Evolutionary conservation across 2,888 invertebrate genomes (phyloP), one percentile per base, ranked within the genome.

Genomic region (Thecocarcelia acutangulata): DNA sequence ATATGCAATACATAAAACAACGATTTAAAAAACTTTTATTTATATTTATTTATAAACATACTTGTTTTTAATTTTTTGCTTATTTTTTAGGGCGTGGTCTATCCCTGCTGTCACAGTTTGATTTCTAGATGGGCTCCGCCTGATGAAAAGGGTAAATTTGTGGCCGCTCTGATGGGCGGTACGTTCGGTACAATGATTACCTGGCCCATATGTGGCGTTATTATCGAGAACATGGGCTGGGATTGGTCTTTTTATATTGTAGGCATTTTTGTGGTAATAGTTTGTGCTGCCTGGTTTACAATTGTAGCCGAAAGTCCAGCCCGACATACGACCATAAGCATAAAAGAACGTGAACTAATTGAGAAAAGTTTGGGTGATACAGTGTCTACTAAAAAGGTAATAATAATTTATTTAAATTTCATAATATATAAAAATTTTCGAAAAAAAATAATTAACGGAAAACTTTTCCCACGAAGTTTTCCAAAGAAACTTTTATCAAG

Each of bases 51-150:
- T 19, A n/a, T n/a, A n/a, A n/a, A n/a, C n/a, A n/a, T n/a, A n/a
- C n/a, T n/a, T n/a, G n/a, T n/a, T n/a, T n/a, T 69, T 50, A 37
- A 48, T 15, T 72, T 28, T 44, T 44, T 61, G 54, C 46, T 83
- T 85, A 11, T 2, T 64, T 58, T 80, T 28, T 37, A 84, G 86
- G 86, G 88, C 3, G 89, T 89, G 0, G 85, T 89, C 13, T 89
- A 89, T 85, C 88, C 88, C 0, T 87, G 86, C n/a, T 89, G 88
- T 40, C 88, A 89, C 44, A 84, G 79, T 3, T 87, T 95, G 76
- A 93, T 95, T 4, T 94, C 95, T 0, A 92, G 93, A 85, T 95
- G 95, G 95, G 92, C 94, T 0, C 95, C 95, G 0, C 94, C 95
- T 1, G 92, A 93, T n/a, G 95, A 95, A 87, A 94, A 94, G 87